These are phyloP conservation scores for Poecilia velifera DNA, from an alignment of 2,797 vertebrate genomes.

Conservation along the genomic window DNA sequence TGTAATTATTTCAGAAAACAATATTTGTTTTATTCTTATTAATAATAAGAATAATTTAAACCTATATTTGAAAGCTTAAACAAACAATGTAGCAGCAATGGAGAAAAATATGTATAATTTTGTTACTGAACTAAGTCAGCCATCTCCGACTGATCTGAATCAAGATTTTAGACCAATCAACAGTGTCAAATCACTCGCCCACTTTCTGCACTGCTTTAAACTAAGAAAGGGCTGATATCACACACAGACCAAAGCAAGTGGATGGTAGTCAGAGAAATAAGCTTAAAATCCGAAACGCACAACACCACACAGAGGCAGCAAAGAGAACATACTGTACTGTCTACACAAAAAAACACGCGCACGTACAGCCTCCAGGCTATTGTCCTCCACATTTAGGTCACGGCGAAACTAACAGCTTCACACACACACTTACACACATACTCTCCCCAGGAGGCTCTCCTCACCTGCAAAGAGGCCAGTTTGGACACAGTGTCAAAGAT, in stretches of 20 bases:
- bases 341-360: constrained; percentile 41
- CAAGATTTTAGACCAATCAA: not conserved
- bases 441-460: constrained; percentile 66
- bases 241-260: not conserved
- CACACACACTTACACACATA: constrained; percentile 45
- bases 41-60: not conserved
- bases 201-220: not conserved
- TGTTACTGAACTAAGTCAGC: not conserved
- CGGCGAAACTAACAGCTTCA: constrained; percentile 56
- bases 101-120: not conserved
- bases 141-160: not conserved
- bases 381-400: constrained; percentile 79
- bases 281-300: constrained; percentile 31
- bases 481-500: constrained; percentile 80
- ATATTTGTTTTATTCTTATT: too few relatives aligned
- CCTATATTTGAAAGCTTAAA: not conserved
- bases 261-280: constrained; percentile 33
- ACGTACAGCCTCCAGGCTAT: constrained; percentile 67
- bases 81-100: too few relatives aligned
- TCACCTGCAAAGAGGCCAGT: constrained; percentile 78
- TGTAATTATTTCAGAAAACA: not conserved
- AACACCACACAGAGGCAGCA: constrained; percentile 44
- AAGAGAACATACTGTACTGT: constrained; percentile 43
- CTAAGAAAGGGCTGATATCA: constrained; percentile 8
- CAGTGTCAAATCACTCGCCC: not conserved